Percentiles rank a stretch among this genome's conserved stretches.
phyloP scores from a whole-genome alignment of 2,113 vertebrate genomes.

The Cryptoleucopteryx plumbea region DNA sequence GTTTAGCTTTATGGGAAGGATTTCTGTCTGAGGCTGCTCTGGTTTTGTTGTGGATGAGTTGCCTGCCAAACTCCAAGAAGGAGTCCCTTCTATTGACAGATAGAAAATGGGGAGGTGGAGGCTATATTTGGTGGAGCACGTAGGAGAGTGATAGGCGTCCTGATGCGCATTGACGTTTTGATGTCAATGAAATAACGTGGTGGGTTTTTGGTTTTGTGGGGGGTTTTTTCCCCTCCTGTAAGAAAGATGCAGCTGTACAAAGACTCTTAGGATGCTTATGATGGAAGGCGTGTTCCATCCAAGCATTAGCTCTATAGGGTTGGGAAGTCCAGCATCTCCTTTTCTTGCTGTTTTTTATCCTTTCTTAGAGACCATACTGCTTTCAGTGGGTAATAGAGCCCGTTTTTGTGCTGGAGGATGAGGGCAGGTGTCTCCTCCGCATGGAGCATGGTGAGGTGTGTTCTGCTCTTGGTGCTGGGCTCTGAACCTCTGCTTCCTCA shows the following conservation, averaged over 20 bases:
- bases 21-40: background rate
- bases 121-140: background rate
- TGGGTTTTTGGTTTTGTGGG: too few species aligned
- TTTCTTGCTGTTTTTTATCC: background rate
- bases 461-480: background rate
- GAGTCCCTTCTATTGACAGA: background rate
- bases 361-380: background rate
- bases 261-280: accelerated
- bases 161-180: background rate
- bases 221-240: accelerated
- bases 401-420: background rate
- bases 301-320: accelerated
- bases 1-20: background rate
- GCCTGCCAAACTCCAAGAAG: background rate
- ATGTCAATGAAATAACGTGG: background rate
- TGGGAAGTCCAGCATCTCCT: background rate
- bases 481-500: background rate
- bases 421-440: background rate
- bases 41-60: background rate
- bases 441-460: accelerated
- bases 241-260: background rate
- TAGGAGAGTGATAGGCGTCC: background rate
- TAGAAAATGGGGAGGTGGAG: background rate
- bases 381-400: accelerated
- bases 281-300: background rate